Conservation (phyloP, 1,140 invertebrate genomes). For the Drosophila arawakana region DNA sequence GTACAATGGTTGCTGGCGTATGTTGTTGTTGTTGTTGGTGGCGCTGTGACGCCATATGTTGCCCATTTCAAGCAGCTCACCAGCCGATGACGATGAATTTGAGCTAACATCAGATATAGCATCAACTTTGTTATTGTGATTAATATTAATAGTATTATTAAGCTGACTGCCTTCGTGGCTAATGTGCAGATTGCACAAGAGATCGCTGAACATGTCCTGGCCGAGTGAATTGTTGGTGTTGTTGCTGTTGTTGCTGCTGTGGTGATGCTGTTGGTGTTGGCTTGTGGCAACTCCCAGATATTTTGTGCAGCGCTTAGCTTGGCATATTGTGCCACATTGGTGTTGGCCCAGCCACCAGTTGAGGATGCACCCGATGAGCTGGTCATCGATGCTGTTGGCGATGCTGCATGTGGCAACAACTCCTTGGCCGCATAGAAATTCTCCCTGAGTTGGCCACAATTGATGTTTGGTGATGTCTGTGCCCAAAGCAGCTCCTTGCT, state of each 20-base stretch:
- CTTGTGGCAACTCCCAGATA: constrained; percentile 76
- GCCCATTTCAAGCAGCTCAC: constrained; percentile 60
- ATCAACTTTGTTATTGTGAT: constrained; percentile 27
- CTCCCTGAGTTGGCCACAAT: constrained; percentile 60
- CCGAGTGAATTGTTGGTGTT: constrained; percentile 26
- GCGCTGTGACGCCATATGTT: constrained; percentile 60
- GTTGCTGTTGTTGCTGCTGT: constrained; percentile 25
- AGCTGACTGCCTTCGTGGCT: constrained; percentile 46
- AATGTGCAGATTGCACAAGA: constrained; percentile 73
- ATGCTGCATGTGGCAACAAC: constrained; percentile 62
- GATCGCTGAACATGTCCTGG: constrained; percentile 78
- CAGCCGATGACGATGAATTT: constrained; percentile 68
- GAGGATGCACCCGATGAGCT: constrained; percentile 63
- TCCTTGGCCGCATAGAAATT: constrained; percentile 61
- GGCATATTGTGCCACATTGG: constrained; percentile 54
- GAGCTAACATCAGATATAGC: constrained; percentile 70
- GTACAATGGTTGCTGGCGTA: constrained; percentile 38
- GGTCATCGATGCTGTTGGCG: constrained; percentile 68
- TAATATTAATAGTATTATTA: no score
- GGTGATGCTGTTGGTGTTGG: constrained; percentile 37
- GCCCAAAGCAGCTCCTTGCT: constrained; percentile 82
- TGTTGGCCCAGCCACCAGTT: constrained; percentile 34
- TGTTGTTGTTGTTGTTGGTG: constrained; percentile 14
- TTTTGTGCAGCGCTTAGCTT: constrained; percentile 63
- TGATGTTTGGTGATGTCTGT: constrained; percentile 65